These are phyloP conservation scores for Carettochelys insculpta DNA, from an alignment of 2,113 vertebrate species.

Conservation along the genomic window DNA sequence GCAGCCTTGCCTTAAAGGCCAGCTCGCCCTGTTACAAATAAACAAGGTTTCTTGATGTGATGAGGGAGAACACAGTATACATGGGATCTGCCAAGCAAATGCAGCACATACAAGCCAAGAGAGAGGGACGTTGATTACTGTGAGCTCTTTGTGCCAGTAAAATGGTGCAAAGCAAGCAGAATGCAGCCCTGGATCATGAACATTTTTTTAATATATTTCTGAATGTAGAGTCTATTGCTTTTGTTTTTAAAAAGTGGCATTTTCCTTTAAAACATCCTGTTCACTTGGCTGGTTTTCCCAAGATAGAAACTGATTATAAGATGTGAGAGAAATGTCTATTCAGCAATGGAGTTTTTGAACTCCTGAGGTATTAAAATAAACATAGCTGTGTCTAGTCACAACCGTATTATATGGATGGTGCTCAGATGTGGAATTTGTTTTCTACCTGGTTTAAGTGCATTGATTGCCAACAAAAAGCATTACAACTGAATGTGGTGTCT, in stretches of 20 bases:
- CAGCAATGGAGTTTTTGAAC: background rate
- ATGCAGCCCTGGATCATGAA: background rate
- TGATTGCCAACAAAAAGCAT: background rate
- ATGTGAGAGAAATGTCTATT: background rate
- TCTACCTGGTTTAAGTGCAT: constrained; percentile 1
- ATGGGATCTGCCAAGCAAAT: background rate
- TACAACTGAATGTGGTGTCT: background rate
- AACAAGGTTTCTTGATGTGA: background rate
- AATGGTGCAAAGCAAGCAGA: background rate
- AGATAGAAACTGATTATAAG: background rate
- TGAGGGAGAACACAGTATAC: background rate
- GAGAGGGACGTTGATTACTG: background rate
- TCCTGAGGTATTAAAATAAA: background rate
- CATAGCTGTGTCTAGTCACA: background rate
- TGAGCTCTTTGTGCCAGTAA: background rate
- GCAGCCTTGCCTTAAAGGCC: background rate
- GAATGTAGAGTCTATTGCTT: background rate
- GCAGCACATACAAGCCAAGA: background rate
- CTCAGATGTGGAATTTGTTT: background rate
- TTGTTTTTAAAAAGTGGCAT: background rate
- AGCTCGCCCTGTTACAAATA: background rate
- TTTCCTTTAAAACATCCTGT: background rate
- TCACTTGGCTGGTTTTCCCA: background rate
- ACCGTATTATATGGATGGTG: background rate
- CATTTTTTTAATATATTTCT: background rate